A percentile compares a stretch with the other conserved stretches of the same genome.
Conservation (phyloP, 2,888 invertebrate genomes). For the Epistrophe grossulariae region DNA sequence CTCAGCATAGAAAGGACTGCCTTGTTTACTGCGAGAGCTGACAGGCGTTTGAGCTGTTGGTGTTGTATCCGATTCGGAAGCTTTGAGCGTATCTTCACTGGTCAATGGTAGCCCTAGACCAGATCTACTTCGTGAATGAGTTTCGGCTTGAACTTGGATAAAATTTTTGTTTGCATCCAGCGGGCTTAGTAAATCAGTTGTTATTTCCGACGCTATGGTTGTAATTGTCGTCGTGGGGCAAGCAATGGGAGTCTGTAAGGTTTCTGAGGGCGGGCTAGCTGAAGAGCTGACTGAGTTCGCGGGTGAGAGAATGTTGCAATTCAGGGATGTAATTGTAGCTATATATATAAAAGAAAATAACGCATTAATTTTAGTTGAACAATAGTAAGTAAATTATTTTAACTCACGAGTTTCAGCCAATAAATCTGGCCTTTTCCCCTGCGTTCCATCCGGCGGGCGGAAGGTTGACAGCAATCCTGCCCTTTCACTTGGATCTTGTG, state of each 20-base stretch:
- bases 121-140: slow-evolving; percentile 80
- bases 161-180: slow-evolving; percentile 79
- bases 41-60: slow-evolving; percentile 81
- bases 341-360: slow-evolving; percentile 76
- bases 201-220: slow-evolving; percentile 34
- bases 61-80: slow-evolving; percentile 81
- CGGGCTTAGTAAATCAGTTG: slow-evolving; percentile 66
- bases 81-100: slow-evolving; percentile 78
- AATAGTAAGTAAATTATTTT: not conserved
- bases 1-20: slow-evolving; percentile 95
- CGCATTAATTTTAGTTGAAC: not conserved
- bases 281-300: slow-evolving; percentile 80
- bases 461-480: slow-evolving; percentile 85
- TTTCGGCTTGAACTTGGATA: slow-evolving; percentile 80
- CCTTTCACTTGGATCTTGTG: slow-evolving; percentile 86
- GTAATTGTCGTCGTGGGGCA: slow-evolving; percentile 63
- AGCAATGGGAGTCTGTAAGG: slow-evolving; percentile 58
- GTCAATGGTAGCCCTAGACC: slow-evolving; percentile 80
- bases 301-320: slow-evolving; percentile 84
- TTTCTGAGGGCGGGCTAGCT: slow-evolving; percentile 77
- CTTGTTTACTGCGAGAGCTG: slow-evolving; percentile 86
- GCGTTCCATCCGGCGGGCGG: slow-evolving; percentile 81
- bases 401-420: slow-evolving; percentile 86
- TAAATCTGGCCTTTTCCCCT: slow-evolving; percentile 85
- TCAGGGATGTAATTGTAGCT: slow-evolving; percentile 86